phyloP scores from a whole-genome alignment of 2,888 invertebrate genomes.

The Aphidoletes aphidimyza region DNA sequence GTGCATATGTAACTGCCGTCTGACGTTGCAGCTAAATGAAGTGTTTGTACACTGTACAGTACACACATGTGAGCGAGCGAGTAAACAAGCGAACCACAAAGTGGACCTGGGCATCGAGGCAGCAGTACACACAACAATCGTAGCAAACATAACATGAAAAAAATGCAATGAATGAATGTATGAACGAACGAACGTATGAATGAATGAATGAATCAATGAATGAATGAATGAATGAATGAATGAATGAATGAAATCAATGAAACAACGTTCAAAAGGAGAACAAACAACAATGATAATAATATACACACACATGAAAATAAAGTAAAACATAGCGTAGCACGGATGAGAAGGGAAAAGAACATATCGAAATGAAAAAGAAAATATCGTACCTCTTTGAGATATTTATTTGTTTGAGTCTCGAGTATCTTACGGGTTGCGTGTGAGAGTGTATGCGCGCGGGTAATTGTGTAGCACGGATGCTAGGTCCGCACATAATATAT shows the following conservation, averaged over 20 bases:
- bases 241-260: conserved; percentile 53
- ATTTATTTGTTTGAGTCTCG: conserved; percentile 26
- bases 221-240: conserved; percentile 19
- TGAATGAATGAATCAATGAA: conserved; percentile 45
- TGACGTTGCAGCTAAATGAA: no score
- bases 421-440: conserved; percentile 27
- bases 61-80: not conserved
- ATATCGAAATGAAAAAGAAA: conserved; percentile 17
- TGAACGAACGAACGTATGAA: conserved; percentile 1
- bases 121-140: conserved; percentile 17
- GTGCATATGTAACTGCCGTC: not conserved
- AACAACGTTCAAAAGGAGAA: conserved; percentile 49
- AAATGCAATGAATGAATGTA: conserved; percentile 29
- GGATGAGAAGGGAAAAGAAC: conserved; percentile 25
- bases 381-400: conserved; percentile 44
- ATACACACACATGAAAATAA: not conserved
- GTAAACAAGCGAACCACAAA: no score
- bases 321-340: no score
- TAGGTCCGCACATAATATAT: not conserved
- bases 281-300: conserved; percentile 41
- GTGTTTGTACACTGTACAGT: no score
- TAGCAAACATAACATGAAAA: conserved; percentile 16
- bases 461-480: conserved; percentile 51
- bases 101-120: not conserved
- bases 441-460: not conserved